These are phyloP conservation scores for Drosophila sp. DNA, from an alignment of 1,140 invertebrate species.

Conservation along the genomic window DNA sequence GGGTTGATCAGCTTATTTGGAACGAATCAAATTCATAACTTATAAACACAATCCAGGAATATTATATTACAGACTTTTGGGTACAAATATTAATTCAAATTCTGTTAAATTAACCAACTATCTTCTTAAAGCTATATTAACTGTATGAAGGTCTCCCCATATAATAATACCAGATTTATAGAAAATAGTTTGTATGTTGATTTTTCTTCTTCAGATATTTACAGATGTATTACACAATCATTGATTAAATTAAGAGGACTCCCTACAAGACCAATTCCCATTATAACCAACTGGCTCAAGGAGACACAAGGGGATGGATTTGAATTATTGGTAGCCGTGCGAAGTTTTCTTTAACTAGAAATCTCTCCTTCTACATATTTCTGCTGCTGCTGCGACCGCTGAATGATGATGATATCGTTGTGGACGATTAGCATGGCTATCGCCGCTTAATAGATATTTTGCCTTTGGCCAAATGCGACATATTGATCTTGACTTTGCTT, in stretches of 20 bases:
- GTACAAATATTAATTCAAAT: too few relatives aligned
- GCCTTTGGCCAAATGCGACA: conserved; percentile 92
- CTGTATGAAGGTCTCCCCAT: neutral
- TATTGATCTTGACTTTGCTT: conserved; percentile 92
- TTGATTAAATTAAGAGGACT: neutral
- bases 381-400: neutral
- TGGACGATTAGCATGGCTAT: conserved; percentile 36
- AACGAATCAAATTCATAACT: neutral
- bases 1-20: neutral
- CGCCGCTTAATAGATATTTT: conserved; percentile 94
- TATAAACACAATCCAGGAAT: neutral
- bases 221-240: conserved; percentile 6
- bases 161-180: neutral
- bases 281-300: neutral
- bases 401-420: neutral
- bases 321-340: neutral
- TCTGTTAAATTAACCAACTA: neutral
- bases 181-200: neutral
- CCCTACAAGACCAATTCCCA: conserved; percentile 1
- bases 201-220: conserved; percentile 7
- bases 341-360: conserved; percentile 4
- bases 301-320: neutral
- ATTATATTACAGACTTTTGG: neutral
- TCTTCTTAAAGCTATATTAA: neutral
- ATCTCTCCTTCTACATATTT: neutral